Evolutionary conservation across 53 echinoderm and acorn worm species (phyloP).

Genomic region (Zoroaster sp.): DNA sequence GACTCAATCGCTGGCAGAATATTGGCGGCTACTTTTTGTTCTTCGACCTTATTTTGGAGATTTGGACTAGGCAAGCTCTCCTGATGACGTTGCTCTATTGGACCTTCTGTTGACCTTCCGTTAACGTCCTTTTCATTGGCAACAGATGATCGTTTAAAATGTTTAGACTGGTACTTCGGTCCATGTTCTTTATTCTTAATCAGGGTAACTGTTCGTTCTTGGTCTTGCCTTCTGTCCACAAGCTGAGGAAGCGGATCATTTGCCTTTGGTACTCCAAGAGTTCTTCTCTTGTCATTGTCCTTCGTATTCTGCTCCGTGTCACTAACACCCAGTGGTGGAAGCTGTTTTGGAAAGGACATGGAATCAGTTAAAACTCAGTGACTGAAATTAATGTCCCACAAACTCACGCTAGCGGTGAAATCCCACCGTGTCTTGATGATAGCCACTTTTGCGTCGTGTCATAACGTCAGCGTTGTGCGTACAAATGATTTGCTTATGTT

Average conservation of each 20-base stretch:
- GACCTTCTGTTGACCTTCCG: neutral
- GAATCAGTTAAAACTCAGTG: neutral
- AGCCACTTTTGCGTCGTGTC: no score
- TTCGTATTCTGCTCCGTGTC: conserved; percentile 26
- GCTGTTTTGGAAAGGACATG: conserved; percentile 4
- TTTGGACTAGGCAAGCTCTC: neutral
- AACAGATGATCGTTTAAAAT: neutral
- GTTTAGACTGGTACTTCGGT: neutral
- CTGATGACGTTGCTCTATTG: neutral
- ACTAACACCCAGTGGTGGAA: neutral
- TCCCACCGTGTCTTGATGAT: no score
- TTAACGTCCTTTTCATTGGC: neutral
- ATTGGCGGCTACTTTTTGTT: neutral
- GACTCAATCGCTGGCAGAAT: neutral
- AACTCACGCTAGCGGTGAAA: no score
- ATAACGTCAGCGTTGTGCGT: no score
- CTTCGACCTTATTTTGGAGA: neutral
- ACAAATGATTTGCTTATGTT: no score
- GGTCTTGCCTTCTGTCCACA: neutral
- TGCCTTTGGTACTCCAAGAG: neutral
- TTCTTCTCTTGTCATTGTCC: conserved; percentile 1
- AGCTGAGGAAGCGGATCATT: neutral
- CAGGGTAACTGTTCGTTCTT: neutral
- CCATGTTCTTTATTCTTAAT: neutral
- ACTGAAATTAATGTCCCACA: neutral